Evolutionary conservation across 1,140 invertebrate genomes (phyloP).

Genomic region (Papilio glaucus): DNA sequence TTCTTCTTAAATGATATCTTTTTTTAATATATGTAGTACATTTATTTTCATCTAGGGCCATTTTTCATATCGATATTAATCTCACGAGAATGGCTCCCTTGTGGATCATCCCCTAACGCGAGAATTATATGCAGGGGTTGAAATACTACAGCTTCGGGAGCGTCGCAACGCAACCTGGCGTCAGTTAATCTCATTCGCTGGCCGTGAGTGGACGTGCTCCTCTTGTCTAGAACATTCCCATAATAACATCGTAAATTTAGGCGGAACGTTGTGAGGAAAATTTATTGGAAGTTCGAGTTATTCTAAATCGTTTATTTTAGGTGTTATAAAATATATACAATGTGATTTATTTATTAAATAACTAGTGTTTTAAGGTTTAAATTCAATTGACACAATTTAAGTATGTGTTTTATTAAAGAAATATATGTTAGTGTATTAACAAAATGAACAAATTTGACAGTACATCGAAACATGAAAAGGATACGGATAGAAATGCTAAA

Average conservation of each 20-base stretch:
- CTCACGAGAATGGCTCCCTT: background rate
- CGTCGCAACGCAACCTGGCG: slow-evolving; percentile 5
- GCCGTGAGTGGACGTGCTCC: slow-evolving; percentile 39
- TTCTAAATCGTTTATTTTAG: background rate
- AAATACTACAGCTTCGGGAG: background rate
- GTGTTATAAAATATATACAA: too few relatives aligned
- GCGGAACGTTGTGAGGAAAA: background rate
- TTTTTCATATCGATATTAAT: background rate
- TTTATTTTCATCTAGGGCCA: too few relatives aligned
- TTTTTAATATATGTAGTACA: too few relatives aligned
- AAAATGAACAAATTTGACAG: slow-evolving; percentile 74
- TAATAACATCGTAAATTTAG: slow-evolving; percentile 49
- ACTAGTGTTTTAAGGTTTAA: background rate
- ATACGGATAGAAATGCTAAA: slow-evolving; percentile 56
- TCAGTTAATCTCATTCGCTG: slow-evolving; percentile 38
- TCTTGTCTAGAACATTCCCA: slow-evolving; percentile 44
- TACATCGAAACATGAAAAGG: slow-evolving; percentile 59
- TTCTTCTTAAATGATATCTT: too few relatives aligned
- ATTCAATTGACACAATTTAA: slow-evolving; percentile 15
- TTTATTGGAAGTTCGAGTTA: background rate
- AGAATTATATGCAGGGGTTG: slow-evolving; percentile 11
- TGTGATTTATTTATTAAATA: too few relatives aligned
- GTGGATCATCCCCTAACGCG: slow-evolving; percentile 1
- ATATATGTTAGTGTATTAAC: slow-evolving; percentile 34
- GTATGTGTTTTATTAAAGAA: slow-evolving; percentile 33